Conservation (phyloP, 1,140 invertebrate genomes). For the Aphelenchoides avenae region DNA sequence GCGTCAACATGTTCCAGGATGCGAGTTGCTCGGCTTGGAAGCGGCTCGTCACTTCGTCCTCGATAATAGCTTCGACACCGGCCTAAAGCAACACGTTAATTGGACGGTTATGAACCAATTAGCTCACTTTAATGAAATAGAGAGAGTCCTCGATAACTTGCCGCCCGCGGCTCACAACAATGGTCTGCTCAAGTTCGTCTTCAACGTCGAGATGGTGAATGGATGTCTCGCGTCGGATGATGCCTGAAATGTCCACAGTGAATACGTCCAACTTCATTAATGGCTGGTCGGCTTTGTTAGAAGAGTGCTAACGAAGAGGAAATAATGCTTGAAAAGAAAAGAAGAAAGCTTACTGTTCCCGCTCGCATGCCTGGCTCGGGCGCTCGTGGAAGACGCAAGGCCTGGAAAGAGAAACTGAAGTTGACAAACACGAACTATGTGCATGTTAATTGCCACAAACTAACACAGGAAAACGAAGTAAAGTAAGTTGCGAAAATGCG, state of each 20-base stretch:
- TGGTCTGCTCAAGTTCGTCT: conserved; percentile 16
- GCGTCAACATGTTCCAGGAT: conserved; percentile 57
- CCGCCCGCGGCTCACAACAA: conserved; percentile 27
- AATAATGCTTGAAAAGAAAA: no score
- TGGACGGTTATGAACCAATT: conserved; percentile 5
- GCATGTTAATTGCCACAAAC: no score
- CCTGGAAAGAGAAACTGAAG: conserved; percentile 33
- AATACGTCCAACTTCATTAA: not conserved
- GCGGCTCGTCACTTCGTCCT: conserved; percentile 58
- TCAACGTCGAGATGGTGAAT: conserved; percentile 31
- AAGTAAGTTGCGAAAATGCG: no score
- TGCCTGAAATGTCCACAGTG: conserved; percentile 15
- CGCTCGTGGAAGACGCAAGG: conserved; percentile 18
- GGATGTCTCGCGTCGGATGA: conserved; percentile 24
- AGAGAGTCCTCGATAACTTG: conserved; percentile 31
- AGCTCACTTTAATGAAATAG: conserved; percentile 29
- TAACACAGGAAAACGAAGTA: no score
- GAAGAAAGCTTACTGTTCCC: conserved; percentile 24
- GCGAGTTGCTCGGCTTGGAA: conserved; percentile 57
- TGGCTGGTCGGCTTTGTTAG: no score
- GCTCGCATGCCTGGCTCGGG: conserved; percentile 23
- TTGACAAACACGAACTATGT: not conserved
- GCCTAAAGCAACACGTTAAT: conserved; percentile 22
- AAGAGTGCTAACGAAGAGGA: no score
- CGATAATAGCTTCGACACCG: conserved; percentile 58